Percentiles rank a stretch among this genome's conserved stretches.
These are phyloP conservation scores for Dendrocincla fuliginosa DNA, from an alignment of 2,797 vertebrate species.

Conservation along the genomic window DNA sequence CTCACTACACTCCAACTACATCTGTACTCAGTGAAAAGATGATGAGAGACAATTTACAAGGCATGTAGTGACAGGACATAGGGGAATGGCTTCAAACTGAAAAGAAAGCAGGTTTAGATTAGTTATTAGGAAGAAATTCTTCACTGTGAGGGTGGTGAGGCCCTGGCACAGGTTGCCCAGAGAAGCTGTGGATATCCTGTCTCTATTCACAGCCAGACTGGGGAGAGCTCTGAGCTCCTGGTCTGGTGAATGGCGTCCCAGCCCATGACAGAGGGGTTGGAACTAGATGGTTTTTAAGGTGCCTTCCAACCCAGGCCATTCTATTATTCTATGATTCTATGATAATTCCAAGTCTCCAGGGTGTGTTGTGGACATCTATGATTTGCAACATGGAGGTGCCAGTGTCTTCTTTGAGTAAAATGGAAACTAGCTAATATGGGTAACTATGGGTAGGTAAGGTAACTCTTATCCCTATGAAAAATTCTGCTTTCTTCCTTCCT, in stretches of 20 bases:
- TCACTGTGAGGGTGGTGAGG: background rate
- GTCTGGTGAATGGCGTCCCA: background rate
- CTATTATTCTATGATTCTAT: background rate
- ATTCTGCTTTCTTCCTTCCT: background rate
- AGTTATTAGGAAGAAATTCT: background rate
- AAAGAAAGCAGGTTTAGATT: background rate
- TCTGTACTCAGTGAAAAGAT: background rate
- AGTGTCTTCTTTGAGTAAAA: background rate
- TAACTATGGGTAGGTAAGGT: background rate
- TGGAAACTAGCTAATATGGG: background rate
- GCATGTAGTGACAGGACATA: too few species aligned
- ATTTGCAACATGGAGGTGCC: background rate
- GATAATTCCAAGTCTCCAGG: background rate
- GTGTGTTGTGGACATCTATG: fast-evolving
- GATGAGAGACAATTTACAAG: background rate
- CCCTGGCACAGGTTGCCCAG: background rate
- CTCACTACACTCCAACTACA: background rate
- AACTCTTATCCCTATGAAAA: background rate
- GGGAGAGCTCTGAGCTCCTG: background rate
- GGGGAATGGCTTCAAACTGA: background rate
- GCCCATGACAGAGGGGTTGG: background rate
- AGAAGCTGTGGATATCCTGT: background rate
- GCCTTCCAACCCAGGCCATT: background rate
- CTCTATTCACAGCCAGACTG: background rate
- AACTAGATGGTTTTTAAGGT: background rate